A percentile compares a stretch with the other conserved stretches of the same genome.
Evolutionary conservation across 2,888 invertebrate genomes (phyloP).

Genomic region (Mimumesa dahlbomi): DNA sequence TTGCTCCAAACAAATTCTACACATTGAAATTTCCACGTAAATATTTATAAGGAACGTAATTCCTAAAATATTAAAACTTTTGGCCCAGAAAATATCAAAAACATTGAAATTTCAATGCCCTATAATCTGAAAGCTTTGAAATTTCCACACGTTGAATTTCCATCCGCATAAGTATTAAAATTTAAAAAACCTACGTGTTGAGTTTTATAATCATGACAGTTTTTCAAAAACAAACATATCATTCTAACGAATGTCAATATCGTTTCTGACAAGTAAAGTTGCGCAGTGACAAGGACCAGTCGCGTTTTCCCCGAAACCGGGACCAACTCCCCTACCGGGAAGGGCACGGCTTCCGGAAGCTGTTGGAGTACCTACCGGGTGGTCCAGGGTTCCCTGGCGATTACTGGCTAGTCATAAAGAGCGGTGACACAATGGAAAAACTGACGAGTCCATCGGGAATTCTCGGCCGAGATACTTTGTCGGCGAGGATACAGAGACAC

Average conservation of each 20-base stretch:
- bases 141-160: not conserved
- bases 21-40: not conserved
- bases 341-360: slow-evolving; percentile 49
- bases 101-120: too few relatives aligned
- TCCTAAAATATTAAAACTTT: not conserved
- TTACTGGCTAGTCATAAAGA: slow-evolving; percentile 51
- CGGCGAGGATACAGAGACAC: too few relatives aligned
- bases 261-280: too few relatives aligned
- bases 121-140: not conserved
- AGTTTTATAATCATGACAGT: too few relatives aligned
- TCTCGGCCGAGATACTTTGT: slow-evolving; percentile 24
- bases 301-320: slow-evolving; percentile 29
- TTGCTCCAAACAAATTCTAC: not conserved
- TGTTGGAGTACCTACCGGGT: slow-evolving; percentile 52
- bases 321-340: slow-evolving; percentile 32
- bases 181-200: too few relatives aligned
- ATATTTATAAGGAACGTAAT: not conserved
- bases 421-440: slow-evolving; percentile 52
- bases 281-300: too few relatives aligned
- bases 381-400: slow-evolving; percentile 39
- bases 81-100: too few relatives aligned
- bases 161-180: too few relatives aligned
- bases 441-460: slow-evolving; percentile 52
- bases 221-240: too few relatives aligned
- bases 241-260: too few relatives aligned